Conservation (phyloP, 2,797 vertebrate species). For the Cirrhinus molitorella region DNA sequence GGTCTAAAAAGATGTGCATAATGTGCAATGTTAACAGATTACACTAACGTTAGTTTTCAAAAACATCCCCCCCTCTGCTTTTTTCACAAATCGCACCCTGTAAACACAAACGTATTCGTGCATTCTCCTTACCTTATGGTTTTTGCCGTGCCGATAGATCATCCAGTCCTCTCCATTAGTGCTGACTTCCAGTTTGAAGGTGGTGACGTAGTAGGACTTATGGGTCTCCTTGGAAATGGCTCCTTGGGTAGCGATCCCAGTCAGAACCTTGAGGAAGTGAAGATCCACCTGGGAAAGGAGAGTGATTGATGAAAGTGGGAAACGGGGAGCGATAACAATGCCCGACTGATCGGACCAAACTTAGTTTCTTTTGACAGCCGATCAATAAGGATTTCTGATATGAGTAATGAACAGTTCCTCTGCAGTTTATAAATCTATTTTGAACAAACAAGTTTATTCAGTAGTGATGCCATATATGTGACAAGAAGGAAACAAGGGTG, state of each 20-base stretch:
- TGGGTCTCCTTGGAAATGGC: conserved; percentile 95
- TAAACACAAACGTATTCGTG: neutral
- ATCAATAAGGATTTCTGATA: conserved; percentile 36
- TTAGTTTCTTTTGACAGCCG: conserved; percentile 50
- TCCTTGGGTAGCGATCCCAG: conserved; percentile 95
- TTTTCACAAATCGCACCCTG: too few species aligned
- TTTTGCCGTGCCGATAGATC: conserved; percentile 96
- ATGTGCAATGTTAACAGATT: too few species aligned
- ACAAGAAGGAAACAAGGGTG: neutral
- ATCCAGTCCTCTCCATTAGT: conserved; percentile 99
- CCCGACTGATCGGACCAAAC: neutral
- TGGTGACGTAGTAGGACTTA: conserved; percentile 90
- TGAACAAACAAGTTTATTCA: neutral
- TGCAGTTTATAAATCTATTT: conserved; percentile 35
- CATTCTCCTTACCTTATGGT: conserved; percentile 88
- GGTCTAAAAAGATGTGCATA: too few species aligned
- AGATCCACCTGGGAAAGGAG: conserved; percentile 66
- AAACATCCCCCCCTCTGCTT: too few species aligned
- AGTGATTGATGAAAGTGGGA: conserved; percentile 12
- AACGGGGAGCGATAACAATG: neutral
- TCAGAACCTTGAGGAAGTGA: conserved; percentile 88
- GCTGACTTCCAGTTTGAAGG: conserved; percentile 97
- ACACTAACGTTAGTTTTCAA: too few species aligned
- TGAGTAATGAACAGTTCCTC: conserved; percentile 34
- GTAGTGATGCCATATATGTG: neutral